phyloP scores from a whole-genome alignment of 2,797 vertebrate species.

The Danio choprae region DNA sequence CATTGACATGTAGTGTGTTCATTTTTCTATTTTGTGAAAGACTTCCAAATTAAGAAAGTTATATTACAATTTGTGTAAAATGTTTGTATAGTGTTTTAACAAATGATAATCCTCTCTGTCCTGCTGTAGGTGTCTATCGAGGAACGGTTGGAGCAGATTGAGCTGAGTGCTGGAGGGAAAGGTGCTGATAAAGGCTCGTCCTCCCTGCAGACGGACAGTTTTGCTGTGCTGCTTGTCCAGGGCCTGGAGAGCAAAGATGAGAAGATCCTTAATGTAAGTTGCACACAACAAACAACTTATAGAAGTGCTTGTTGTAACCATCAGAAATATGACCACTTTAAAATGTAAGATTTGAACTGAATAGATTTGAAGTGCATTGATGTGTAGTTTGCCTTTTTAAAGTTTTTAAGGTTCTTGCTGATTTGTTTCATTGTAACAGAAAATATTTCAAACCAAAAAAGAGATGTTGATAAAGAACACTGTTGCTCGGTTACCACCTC shows the following conservation, averaged over 20 bases:
- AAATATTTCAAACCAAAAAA: slow-evolving; percentile 93
- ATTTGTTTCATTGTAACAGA: slow-evolving; percentile 75
- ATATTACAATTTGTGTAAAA: not conserved
- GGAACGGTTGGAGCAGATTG: slow-evolving; percentile 88
- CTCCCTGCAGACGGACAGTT: slow-evolving; percentile 89
- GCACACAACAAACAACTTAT: not conserved
- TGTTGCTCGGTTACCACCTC: slow-evolving; percentile 90
- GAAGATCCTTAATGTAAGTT: slow-evolving; percentile 90
- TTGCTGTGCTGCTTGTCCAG: slow-evolving; percentile 90
- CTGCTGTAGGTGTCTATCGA: slow-evolving; percentile 87
- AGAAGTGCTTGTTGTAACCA: not conserved
- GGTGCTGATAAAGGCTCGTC: slow-evolving; percentile 74
- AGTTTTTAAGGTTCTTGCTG: not conserved
- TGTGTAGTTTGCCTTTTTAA: not conserved
- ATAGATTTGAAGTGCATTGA: not conserved
- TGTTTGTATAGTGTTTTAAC: no score
- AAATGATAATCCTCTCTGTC: not conserved
- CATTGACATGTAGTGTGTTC: no score
- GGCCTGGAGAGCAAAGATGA: slow-evolving; percentile 93
- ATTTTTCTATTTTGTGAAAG: no score
- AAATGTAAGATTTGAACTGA: no score
- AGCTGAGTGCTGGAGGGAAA: slow-evolving; percentile 79
- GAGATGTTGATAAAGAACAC: slow-evolving; percentile 91
- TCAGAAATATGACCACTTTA: not conserved
- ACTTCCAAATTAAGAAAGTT: no score